phyloP scores from a whole-genome alignment of 2,888 invertebrate species.

The Xestobium rufovillosum region DNA sequence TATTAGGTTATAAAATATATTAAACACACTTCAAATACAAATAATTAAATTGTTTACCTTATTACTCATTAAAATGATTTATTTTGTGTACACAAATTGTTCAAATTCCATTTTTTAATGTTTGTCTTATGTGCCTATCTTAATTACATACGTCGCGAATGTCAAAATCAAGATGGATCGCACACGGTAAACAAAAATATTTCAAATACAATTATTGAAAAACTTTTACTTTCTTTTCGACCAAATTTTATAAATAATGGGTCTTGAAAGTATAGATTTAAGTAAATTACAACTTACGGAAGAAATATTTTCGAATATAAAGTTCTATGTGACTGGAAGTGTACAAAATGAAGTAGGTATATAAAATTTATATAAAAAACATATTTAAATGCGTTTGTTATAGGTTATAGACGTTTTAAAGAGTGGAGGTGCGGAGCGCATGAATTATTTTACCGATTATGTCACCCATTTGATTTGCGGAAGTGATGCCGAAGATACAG shows the following conservation, averaged over 20 bases:
- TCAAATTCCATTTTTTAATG: no score
- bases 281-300: slow-evolving; percentile 45
- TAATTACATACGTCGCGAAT: no score
- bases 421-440: slow-evolving; percentile 80
- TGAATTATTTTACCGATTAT: slow-evolving; percentile 82
- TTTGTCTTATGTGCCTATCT: no score
- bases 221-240: slow-evolving; percentile 2
- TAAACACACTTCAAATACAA: no score
- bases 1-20: no score
- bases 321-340: slow-evolving; percentile 76
- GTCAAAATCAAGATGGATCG: slow-evolving; percentile 2
- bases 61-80: no score
- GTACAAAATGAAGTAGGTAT: slow-evolving; percentile 59
- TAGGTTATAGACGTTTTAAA: slow-evolving; percentile 72
- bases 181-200: slow-evolving; percentile 1
- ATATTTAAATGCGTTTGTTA: slow-evolving; percentile 25
- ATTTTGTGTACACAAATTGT: no score
- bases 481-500: slow-evolving; percentile 74
- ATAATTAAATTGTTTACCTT: no score
- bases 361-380: slow-evolving; percentile 8
- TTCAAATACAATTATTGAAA: neutral
- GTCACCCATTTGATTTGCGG: slow-evolving; percentile 91
- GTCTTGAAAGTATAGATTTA: slow-evolving; percentile 20
- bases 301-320: slow-evolving; percentile 73
- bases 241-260: slow-evolving; percentile 8